A percentile compares a stretch with the other conserved stretches of the same genome.
Conservation (phyloP, 2,888 invertebrate species). For the Eupithecia pulchellata region DNA sequence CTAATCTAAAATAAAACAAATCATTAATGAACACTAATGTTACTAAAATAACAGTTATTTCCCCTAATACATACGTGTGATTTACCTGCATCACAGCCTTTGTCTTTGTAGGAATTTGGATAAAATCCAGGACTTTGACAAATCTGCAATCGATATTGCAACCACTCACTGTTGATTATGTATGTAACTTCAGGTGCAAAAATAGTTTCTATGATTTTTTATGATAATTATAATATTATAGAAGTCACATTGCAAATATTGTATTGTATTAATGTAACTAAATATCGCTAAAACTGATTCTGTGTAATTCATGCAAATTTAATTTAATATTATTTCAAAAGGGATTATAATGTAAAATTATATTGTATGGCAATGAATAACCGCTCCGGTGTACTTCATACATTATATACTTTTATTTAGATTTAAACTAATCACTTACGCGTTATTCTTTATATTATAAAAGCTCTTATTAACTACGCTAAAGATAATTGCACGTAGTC, state of each 20-base stretch:
- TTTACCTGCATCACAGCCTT: background rate
- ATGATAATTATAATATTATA: background rate
- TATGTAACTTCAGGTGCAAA: background rate
- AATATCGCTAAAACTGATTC: background rate
- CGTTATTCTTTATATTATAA: background rate
- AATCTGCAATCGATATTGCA: background rate
- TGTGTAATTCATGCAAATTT: constrained; percentile 15
- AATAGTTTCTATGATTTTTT: background rate
- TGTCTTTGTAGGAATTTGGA: background rate
- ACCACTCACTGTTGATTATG: too few species aligned
- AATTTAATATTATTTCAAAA: background rate
- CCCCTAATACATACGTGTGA: background rate
- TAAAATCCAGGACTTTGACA: background rate
- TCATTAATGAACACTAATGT: background rate
- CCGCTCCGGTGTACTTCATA: background rate
- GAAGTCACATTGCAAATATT: background rate
- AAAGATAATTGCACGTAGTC: constrained; percentile 26
- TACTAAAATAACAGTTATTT: background rate
- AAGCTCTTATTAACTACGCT: background rate
- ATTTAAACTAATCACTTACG: background rate
- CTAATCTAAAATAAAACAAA: background rate
- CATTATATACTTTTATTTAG: background rate
- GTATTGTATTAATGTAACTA: background rate
- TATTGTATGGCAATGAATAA: constrained; percentile 2
- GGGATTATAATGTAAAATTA: background rate